A percentile compares a stretch with the other conserved stretches of the same genome.
These are phyloP conservation scores for Palloptera scutellata DNA, from an alignment of 2,888 invertebrate genomes.

Conservation along the genomic window DNA sequence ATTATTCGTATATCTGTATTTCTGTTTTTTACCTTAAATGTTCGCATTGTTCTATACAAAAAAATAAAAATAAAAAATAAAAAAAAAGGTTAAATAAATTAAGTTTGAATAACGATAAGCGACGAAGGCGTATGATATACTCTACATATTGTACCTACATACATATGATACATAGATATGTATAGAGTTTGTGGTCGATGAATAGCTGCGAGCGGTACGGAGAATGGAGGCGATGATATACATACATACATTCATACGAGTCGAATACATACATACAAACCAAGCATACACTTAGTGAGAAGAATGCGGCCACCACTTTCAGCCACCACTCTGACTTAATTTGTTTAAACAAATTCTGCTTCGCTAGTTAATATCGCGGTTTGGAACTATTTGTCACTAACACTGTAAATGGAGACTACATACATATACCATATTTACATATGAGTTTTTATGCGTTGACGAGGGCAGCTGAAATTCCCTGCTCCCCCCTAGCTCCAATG, in stretches of 20 bases:
- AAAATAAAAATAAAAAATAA: too few relatives aligned
- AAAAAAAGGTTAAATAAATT: constrained; percentile 53
- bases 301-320: background rate
- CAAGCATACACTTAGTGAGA: background rate
- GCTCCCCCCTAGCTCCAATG: background rate
- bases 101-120: constrained; percentile 35
- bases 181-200: too few relatives aligned
- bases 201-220: too few relatives aligned
- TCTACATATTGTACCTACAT: too few relatives aligned
- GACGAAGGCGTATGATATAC: constrained; percentile 23
- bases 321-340: constrained; percentile 4
- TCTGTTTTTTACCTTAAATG: constrained; percentile 23
- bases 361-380: background rate
- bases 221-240: background rate
- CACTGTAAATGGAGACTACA: background rate
- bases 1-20: constrained; percentile 24
- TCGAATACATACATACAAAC: background rate
- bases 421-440: constrained; percentile 6
- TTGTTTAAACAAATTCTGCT: constrained; percentile 6
- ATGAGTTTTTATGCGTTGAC: constrained; percentile 3
- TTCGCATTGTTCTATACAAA: constrained; percentile 19
- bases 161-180: too few relatives aligned
- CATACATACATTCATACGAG: constrained; percentile 1
- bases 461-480: constrained; percentile 15
- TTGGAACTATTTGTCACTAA: background rate